phyloP scores from a whole-genome alignment of 2,888 invertebrate genomes.

The Matsumyia berberina region DNA sequence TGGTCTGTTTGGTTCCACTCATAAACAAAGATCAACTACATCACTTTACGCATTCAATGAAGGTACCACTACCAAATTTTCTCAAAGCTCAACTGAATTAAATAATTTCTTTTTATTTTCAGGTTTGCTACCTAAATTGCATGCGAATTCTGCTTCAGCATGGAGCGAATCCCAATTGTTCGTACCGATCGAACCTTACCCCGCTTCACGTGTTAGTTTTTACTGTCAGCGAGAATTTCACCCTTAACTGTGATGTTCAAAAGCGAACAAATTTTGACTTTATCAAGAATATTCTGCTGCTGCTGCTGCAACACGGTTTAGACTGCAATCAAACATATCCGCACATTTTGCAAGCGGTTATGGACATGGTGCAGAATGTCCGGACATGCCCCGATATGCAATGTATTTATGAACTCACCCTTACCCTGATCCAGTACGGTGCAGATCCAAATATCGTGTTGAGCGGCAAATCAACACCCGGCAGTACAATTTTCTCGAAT shows the following conservation, averaged over 20 bases:
- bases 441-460: constrained; percentile 89
- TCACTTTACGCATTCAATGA: constrained; percentile 90
- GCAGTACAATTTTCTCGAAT: constrained; percentile 83
- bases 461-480: constrained; percentile 83
- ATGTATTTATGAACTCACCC: constrained; percentile 89
- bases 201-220: constrained; percentile 89
- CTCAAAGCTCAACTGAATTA: constrained; percentile 86
- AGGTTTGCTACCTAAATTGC: constrained; percentile 90
- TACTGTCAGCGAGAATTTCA: constrained; percentile 89
- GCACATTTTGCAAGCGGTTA: constrained; percentile 89
- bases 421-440: constrained; percentile 90
- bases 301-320: constrained; percentile 88
- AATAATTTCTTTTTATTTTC: constrained; percentile 75
- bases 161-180: constrained; percentile 90
- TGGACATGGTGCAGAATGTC: constrained; percentile 89
- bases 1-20: constrained; percentile 90
- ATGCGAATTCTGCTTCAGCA: constrained; percentile 88
- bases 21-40: constrained; percentile 90
- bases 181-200: constrained; percentile 88
- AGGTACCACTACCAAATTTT: constrained; percentile 84
- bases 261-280: constrained; percentile 89
- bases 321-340: constrained; percentile 88
- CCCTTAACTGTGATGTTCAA: constrained; percentile 88
- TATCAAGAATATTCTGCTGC: constrained; percentile 88
- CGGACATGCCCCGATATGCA: constrained; percentile 88